phyloP scores from a whole-genome alignment of 2,888 invertebrate genomes.

The Smittia aterrima region DNA sequence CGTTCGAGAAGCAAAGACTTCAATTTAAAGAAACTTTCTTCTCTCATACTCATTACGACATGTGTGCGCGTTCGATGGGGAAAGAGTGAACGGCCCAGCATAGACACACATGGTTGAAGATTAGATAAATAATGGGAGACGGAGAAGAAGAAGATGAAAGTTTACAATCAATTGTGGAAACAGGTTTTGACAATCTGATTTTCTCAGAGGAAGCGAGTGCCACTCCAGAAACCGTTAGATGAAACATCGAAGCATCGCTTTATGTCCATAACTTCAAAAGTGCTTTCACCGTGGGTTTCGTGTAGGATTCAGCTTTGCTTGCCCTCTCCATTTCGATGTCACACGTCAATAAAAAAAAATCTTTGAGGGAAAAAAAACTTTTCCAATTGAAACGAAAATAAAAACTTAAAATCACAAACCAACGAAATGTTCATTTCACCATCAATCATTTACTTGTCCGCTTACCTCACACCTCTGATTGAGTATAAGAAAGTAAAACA shows the following conservation, averaged over 20 bases:
- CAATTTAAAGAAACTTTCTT: background rate
- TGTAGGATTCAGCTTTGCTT: no score
- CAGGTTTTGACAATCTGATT: constrained; percentile 26
- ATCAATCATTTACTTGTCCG: background rate
- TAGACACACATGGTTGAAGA: constrained; percentile 15
- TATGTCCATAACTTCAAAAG: no score
- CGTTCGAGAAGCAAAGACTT: background rate
- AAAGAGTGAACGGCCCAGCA: background rate
- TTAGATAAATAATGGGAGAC: constrained; percentile 18
- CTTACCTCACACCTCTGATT: background rate
- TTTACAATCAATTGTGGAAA: background rate
- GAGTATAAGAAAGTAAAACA: background rate
- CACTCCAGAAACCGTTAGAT: constrained; percentile 30
- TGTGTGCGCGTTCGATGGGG: background rate
- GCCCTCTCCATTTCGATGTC: background rate
- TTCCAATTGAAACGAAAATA: background rate
- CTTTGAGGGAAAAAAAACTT: background rate
- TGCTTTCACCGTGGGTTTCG: no score
- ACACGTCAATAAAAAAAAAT: constrained; percentile 18
- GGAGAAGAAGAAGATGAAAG: constrained; percentile 6
- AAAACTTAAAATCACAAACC: no score
- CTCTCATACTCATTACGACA: background rate
- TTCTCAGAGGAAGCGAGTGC: background rate
- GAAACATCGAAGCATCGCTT: background rate
- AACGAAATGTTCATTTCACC: no score